Percentiles rank a stretch among this genome's conserved stretches.
These are phyloP conservation scores for Buphagus erythrorhynchus DNA, from an alignment of 2,797 vertebrate genomes.

Conservation along the genomic window DNA sequence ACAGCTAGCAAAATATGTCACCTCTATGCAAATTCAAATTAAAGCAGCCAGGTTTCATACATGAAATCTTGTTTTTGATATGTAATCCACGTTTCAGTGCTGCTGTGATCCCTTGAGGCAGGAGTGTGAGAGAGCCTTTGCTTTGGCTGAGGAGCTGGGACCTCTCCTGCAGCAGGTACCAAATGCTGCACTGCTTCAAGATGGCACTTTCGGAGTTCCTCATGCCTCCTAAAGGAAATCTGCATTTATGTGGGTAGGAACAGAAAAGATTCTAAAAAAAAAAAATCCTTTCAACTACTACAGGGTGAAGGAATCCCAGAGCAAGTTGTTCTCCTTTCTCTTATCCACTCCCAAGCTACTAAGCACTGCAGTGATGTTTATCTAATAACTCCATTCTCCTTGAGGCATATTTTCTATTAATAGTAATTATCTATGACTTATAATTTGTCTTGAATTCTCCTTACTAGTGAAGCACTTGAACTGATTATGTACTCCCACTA, in stretches of 20 bases:
- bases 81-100: background rate
- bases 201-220: background rate
- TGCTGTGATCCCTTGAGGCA: background rate
- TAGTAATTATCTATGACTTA: constrained; percentile 73
- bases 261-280: background rate
- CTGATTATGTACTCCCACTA: constrained; percentile 72
- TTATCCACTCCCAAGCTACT: background rate
- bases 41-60: background rate
- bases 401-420: constrained; percentile 74
- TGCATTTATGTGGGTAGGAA: background rate
- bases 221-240: background rate
- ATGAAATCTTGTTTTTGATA: background rate
- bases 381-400: constrained; percentile 69
- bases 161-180: background rate
- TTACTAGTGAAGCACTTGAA: constrained; percentile 56
- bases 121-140: background rate
- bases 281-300: background rate
- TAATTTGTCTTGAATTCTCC: constrained; percentile 74
- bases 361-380: constrained; percentile 56
- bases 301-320: constrained; percentile 34
- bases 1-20: background rate
- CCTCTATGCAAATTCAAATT: background rate
- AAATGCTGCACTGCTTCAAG: background rate
- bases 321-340: constrained; percentile 14
- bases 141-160: background rate